A percentile compares a stretch with the other conserved stretches of the same genome.
Conservation (phyloP, 2,888 invertebrate species). For the Apotomis turbidana region DNA sequence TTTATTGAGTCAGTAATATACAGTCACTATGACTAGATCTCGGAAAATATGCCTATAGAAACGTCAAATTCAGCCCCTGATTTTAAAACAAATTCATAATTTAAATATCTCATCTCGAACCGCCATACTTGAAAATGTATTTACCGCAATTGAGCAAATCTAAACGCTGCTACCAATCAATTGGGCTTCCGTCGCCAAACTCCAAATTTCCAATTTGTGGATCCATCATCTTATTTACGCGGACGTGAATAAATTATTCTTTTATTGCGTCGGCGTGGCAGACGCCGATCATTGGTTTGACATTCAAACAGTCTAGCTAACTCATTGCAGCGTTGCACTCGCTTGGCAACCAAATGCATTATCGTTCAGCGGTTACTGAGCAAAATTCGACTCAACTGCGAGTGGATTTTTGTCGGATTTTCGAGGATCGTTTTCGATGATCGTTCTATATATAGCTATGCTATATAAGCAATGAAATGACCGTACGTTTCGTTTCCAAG, state of each 20-base stretch:
- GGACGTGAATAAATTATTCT: constrained; percentile 80
- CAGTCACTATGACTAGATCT: not conserved
- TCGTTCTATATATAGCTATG: constrained; percentile 62
- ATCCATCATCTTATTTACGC: constrained; percentile 75
- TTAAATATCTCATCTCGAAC: not conserved
- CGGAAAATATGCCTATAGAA: too few species aligned
- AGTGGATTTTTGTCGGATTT: constrained; percentile 48
- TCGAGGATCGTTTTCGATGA: constrained; percentile 65
- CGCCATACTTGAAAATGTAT: constrained; percentile 7
- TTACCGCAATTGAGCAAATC: constrained; percentile 28
- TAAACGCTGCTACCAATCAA: constrained; percentile 43
- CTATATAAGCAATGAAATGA: constrained; percentile 55
- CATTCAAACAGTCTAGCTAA: constrained; percentile 81
- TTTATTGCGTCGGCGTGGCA: constrained; percentile 77
- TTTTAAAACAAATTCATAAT: not conserved
- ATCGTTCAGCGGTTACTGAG: constrained; percentile 41
- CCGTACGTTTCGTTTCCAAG: constrained; percentile 77
- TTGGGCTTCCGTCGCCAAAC: constrained; percentile 50
- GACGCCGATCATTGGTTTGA: constrained; percentile 82
- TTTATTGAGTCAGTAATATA: too few species aligned
- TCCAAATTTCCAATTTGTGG: constrained; percentile 62
- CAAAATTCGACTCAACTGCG: constrained; percentile 52
- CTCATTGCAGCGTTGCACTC: constrained; percentile 70
- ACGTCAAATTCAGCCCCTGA: too few species aligned
- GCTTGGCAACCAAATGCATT: constrained; percentile 51